Base-by-base conservation (phyloP, 1,140 invertebrate species). In the Brachionus rubens region DNA sequence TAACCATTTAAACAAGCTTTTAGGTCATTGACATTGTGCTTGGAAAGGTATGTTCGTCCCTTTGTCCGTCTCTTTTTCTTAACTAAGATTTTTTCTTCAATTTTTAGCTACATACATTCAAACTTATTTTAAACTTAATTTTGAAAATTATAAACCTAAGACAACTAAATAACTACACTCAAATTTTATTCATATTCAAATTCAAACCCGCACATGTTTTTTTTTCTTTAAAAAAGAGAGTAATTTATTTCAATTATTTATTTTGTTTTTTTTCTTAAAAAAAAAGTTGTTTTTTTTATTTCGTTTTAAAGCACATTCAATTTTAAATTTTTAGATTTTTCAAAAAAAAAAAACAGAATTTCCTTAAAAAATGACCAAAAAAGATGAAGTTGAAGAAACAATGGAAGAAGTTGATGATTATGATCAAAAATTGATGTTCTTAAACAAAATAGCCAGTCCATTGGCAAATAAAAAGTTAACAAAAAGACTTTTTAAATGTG, bases 401-500 rank as follows among this genome's bases (percentile, higher is more conserved):
- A 43, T 65, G 9, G 59, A 72, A 14, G 68, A 72, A 72, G 68
- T 72, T 7, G 68, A 72, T 19, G 68, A 72, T 24, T 84, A 81
- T 79, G 80, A 84, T 65, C 80, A 82, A 54, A 81, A 85, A 77
- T 80, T 82, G 6, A 76, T 79, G 72, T 80, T 81, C 81, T 89
- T 92, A 30, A 93, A 89, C 82, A 81, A 89, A 12, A 96, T 97
- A 62, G 89, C 93, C 0, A 89, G 91, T 80, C 94, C 94, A 0
- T 91, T 98, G 88, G 94, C 94, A 16, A 85, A 90, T 0, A 92
- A 92, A 80, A 96, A 96, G 85, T 83, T 96, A 54, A 88, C 91
- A n/a, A 96, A 96, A 86, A 93, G 92, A 84, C 43, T 95, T 75
- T 94, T 91, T 79, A 98, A 97, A 88, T 86, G 94, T 1, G 90